Evolutionary conservation across 2,797 vertebrate species (phyloP).

Genomic region (Arremon aurantiirostris): DNA sequence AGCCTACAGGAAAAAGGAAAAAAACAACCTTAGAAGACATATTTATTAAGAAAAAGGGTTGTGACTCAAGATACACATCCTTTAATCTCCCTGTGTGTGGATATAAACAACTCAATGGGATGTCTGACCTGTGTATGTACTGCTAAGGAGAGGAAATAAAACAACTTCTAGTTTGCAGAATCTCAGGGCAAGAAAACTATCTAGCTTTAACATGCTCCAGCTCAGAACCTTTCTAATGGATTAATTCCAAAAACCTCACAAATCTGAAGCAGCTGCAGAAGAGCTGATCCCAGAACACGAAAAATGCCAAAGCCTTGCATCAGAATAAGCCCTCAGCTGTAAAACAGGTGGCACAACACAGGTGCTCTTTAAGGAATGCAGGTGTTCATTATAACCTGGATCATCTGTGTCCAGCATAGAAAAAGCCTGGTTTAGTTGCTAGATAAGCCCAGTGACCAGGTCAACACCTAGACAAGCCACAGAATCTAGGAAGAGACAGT

Average conservation of each 20-base stretch:
- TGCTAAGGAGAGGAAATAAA: neutral
- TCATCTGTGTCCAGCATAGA: neutral
- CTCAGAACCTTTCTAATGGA: neutral
- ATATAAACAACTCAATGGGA: neutral
- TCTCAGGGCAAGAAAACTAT: neutral
- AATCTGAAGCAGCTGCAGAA: neutral
- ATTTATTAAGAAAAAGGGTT: neutral
- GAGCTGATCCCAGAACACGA: neutral
- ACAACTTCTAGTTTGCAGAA: neutral
- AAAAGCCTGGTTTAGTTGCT: neutral
- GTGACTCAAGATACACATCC: neutral
- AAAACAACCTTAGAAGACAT: neutral
- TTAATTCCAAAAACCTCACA: neutral
- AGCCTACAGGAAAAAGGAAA: constrained; percentile 72
- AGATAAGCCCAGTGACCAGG: neutral
- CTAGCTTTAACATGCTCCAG: neutral
- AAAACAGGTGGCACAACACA: neutral
- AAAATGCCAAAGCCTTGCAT: neutral
- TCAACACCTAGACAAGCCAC: neutral
- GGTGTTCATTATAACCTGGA: neutral
- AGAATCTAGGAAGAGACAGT: neutral
- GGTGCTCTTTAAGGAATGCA: neutral
- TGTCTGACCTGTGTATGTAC: neutral
- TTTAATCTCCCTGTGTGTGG: neutral
- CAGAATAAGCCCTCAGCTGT: neutral